Evolutionary conservation across 2,888 invertebrate genomes (phyloP).

Genomic region (Drosophila borborema): DNA sequence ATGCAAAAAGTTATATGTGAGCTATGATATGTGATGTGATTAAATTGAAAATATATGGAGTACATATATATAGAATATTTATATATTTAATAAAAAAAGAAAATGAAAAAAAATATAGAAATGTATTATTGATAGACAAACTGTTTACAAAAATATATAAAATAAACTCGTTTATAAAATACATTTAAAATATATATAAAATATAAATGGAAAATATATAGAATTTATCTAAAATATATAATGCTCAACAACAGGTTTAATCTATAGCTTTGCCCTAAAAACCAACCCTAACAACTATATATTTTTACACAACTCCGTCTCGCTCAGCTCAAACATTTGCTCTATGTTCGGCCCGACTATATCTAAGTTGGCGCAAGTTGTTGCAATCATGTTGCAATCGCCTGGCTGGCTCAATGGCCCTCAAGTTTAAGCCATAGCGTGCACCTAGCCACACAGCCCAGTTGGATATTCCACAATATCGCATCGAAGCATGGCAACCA

Average conservation of each 20-base stretch:
- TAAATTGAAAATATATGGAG: not conserved
- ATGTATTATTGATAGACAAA: no score
- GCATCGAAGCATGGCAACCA: conserved; percentile 36
- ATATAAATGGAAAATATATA: no score
- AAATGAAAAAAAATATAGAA: no score
- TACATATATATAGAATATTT: no score
- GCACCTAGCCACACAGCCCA: conserved; percentile 28
- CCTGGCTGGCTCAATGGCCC: conserved; percentile 30
- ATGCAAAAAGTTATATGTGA: not conserved
- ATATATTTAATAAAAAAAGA: no score
- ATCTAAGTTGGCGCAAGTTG: conserved; percentile 21
- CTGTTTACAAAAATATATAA: no score
- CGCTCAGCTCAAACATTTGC: not conserved
- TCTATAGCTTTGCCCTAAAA: not conserved
- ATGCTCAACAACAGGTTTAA: not conserved
- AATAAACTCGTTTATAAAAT: no score
- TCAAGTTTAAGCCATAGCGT: conserved; percentile 46
- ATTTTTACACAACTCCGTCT: not conserved
- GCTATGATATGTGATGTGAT: not conserved
- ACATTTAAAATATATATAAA: no score
- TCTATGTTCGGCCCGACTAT: not conserved
- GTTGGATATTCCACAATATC: conserved; percentile 42
- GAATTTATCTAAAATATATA: no score
- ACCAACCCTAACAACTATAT: not conserved
- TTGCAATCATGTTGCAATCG: conserved; percentile 41